A percentile compares a stretch with the other conserved stretches of the same genome.
phyloP scores from a whole-genome alignment of 92 coral and sea anemone species.

The Paragorgia papillata region DNA sequence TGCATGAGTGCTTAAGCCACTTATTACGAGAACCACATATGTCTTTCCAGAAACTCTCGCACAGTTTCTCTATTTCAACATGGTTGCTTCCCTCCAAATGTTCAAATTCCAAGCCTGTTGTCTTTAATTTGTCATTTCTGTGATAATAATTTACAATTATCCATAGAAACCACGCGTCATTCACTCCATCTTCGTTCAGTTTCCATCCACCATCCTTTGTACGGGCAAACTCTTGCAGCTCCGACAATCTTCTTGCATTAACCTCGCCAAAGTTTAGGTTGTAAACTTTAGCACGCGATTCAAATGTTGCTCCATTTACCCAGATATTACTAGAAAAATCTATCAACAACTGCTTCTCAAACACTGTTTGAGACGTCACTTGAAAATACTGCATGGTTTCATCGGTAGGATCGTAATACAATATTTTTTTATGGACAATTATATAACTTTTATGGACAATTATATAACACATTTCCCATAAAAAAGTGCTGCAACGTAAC shows the following conservation, averaged over 20 bases:
- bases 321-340: constrained; percentile 70
- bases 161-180: constrained; percentile 65
- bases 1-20: no score
- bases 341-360: constrained; percentile 57
- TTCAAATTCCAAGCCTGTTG: neutral
- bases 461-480: neutral
- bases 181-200: constrained; percentile 69
- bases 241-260: constrained; percentile 50
- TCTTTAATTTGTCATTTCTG: neutral
- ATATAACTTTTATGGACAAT: constrained; percentile 56
- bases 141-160: constrained; percentile 41
- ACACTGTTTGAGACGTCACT: constrained; percentile 72
- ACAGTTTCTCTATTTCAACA: constrained; percentile 36
- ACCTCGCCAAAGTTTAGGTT: constrained; percentile 60
- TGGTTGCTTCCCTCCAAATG: constrained; percentile 10
- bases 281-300: constrained; percentile 75
- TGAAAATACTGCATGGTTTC: constrained; percentile 52
- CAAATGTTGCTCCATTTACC: constrained; percentile 71
- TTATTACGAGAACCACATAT: no score
- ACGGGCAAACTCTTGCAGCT: constrained; percentile 60
- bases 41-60: no score
- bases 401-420: constrained; percentile 46
- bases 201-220: constrained; percentile 61
- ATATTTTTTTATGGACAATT: constrained; percentile 27
- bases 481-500: neutral